These are phyloP conservation scores for Scartelaos histophorus DNA, from an alignment of 2,113 vertebrate species.

Conservation along the genomic window DNA sequence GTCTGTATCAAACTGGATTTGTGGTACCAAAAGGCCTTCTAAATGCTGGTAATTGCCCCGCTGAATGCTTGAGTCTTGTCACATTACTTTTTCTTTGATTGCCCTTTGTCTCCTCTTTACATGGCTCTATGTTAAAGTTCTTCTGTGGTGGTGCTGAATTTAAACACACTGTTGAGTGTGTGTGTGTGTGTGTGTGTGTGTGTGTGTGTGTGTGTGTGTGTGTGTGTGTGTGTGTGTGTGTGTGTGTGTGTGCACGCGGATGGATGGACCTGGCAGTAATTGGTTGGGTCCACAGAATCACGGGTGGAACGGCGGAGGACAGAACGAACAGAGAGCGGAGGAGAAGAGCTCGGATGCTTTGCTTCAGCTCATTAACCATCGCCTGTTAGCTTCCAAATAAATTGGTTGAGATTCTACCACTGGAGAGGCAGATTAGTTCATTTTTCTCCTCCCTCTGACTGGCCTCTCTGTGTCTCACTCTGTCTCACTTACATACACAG, in stretches of 20 bases:
- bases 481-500: slow-evolving; percentile 52
- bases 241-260: slow-evolving; percentile 35
- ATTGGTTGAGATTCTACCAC: slow-evolving; percentile 74
- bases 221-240: too few species aligned
- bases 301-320: slow-evolving; percentile 56
- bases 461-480: slow-evolving; percentile 53
- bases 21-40: neutral
- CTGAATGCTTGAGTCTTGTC: slow-evolving; percentile 53
- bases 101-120: slow-evolving; percentile 11
- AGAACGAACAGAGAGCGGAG: slow-evolving; percentile 50
- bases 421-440: slow-evolving; percentile 74
- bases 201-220: too few species aligned
- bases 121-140: neutral
- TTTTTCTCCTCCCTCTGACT: slow-evolving; percentile 63
- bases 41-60: neutral
- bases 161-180: slow-evolving; percentile 31
- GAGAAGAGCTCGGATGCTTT: slow-evolving; percentile 73
- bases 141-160: slow-evolving; percentile 7
- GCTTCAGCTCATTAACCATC: slow-evolving; percentile 75
- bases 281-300: slow-evolving; percentile 63
- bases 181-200: slow-evolving; percentile 30
- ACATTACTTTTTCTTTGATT: slow-evolving; percentile 30
- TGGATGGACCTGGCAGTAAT: slow-evolving; percentile 54
- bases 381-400: slow-evolving; percentile 78
- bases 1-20: neutral